phyloP scores from a whole-genome alignment of 2,113 vertebrate species.

The Pungitius pungitius region DNA sequence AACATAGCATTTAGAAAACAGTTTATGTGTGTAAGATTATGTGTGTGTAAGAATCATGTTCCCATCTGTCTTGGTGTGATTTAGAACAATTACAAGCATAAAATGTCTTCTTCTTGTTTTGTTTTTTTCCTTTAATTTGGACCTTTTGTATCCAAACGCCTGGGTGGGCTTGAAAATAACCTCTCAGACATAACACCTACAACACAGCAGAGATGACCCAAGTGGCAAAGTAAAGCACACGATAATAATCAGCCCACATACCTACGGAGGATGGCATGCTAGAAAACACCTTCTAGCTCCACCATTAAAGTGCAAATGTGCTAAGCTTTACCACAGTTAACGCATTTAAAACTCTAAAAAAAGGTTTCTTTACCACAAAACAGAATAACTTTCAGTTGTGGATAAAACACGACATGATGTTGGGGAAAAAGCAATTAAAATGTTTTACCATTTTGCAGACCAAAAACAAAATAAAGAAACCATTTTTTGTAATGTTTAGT shows the following conservation, averaged over 20 bases:
- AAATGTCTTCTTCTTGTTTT: conserved; percentile 6
- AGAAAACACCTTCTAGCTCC: conserved; percentile 21
- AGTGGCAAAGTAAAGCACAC: conserved; percentile 46
- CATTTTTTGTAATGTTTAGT: conserved; percentile 14
- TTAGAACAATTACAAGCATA: conserved; percentile 28
- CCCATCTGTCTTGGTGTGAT: conserved; percentile 42
- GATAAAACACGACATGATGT: background rate
- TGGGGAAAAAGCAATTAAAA: background rate
- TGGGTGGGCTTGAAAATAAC: conserved; percentile 54
- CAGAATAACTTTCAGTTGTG: background rate
- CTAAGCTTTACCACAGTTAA: no score
- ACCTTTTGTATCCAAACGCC: conserved; percentile 23
- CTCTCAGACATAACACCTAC: conserved; percentile 56
- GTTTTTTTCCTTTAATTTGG: conserved; percentile 6
- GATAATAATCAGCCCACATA: conserved; percentile 56
- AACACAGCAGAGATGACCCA: conserved; percentile 56
- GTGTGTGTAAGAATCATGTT: conserved; percentile 13
- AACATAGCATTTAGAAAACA: conserved; percentile 32
- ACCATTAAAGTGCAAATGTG: conserved; percentile 1
- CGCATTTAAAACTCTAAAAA: no score
- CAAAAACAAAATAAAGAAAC: background rate
- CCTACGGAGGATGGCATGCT: conserved; percentile 9
- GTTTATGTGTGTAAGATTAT: conserved; percentile 10
- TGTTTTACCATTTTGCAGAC: background rate
- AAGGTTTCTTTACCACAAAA: no score